phyloP scores from a whole-genome alignment of 30 jellyfish, hydroid and myxozoan species.

The Turritopsis dohrnii region DNA sequence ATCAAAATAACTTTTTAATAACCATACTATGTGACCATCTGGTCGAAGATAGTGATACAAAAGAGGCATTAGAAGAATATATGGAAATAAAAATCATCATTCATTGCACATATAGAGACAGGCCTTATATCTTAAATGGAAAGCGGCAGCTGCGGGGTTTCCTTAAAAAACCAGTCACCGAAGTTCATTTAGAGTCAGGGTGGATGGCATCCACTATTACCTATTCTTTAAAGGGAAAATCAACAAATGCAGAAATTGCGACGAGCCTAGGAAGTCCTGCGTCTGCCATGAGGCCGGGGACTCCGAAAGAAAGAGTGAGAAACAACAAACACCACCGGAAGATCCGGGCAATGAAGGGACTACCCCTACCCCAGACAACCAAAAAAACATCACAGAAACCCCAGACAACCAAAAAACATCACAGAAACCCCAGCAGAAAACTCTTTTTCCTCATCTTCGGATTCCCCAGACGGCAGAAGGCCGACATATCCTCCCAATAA shows the following conservation, averaged over 20 bases:
- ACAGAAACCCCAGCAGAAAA: too few species aligned
- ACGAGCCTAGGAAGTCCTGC: background rate
- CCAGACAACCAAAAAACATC: too few species aligned
- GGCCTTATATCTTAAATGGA: background rate
- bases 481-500: background rate
- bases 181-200: background rate
- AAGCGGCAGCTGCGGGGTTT: background rate
- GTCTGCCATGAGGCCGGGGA: too few species aligned
- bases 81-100: background rate
- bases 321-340: too few species aligned
- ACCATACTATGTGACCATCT: background rate
- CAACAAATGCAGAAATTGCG: background rate
- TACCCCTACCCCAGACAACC: too few species aligned
- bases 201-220: background rate
- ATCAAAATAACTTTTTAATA: background rate
- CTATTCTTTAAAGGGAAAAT: background rate
- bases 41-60: background rate
- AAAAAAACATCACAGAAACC: too few species aligned
- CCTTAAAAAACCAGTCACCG: background rate
- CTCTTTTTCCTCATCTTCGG: too few species aligned
- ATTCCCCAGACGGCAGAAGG: too few species aligned
- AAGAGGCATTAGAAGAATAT: background rate
- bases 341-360: too few species aligned
- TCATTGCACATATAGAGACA: background rate
- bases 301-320: too few species aligned